These are phyloP conservation scores for Lutjanus campechanus DNA, from an alignment of 2,797 vertebrate species.

Conservation along the genomic window DNA sequence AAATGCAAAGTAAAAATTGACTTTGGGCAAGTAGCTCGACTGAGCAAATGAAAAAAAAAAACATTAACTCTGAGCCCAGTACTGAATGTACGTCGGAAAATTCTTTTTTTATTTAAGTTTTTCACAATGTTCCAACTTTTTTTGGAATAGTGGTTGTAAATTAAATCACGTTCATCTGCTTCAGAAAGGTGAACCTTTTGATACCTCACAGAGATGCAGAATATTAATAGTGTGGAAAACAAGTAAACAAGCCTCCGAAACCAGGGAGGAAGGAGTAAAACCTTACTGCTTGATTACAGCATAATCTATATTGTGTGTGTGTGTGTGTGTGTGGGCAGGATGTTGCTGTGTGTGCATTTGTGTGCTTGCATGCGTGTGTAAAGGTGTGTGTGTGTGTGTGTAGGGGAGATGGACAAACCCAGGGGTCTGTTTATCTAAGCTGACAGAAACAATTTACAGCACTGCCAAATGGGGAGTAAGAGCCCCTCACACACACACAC, in stretches of 20 bases:
- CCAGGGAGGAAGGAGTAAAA: constrained; percentile 43
- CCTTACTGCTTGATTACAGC: constrained; percentile 57
- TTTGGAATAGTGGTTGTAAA: too few relatives aligned
- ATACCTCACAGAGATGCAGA: constrained; percentile 38
- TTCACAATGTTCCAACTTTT: too few relatives aligned
- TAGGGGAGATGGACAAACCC: constrained; percentile 77
- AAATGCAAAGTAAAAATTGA: too few relatives aligned
- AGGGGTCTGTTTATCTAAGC: constrained; percentile 83
- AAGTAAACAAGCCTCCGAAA: constrained; percentile 66
- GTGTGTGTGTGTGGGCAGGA: constrained; percentile 3
- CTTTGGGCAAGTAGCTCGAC: too few relatives aligned
- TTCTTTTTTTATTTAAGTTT: too few relatives aligned
- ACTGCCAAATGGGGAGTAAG: constrained; percentile 74
- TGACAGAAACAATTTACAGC: constrained; percentile 87
- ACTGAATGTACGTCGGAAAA: too few relatives aligned
- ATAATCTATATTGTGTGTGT: constrained; percentile 39
- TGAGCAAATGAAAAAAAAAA: too few relatives aligned
- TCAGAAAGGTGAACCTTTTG: constrained; percentile 59
- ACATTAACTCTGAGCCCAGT: too few relatives aligned
- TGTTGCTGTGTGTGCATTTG: constrained; percentile 21
- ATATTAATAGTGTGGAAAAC: constrained; percentile 62
- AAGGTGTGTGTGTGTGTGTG: constrained; percentile 41
- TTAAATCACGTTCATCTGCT: constrained; percentile 39
- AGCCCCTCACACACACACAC: constrained; percentile 41
- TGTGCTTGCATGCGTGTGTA: constrained; percentile 9